phyloP scores from a whole-genome alignment of 1,140 invertebrate species.

The Drosophila tsacasi region DNA sequence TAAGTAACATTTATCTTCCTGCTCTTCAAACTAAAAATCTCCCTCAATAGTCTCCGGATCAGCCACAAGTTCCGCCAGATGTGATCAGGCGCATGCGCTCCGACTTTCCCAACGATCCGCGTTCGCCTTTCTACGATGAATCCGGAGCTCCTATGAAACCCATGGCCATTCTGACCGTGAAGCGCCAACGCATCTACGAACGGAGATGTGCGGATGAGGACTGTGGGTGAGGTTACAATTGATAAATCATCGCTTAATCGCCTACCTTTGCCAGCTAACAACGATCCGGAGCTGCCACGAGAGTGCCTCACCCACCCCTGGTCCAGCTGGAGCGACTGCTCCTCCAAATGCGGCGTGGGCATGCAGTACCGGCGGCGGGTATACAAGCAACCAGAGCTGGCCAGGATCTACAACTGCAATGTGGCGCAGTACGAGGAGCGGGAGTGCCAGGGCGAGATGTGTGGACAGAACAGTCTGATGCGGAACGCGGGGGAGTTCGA shows the following conservation, averaged over 20 bases:
- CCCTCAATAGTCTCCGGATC: slow-evolving; percentile 90
- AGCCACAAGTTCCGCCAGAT: slow-evolving; percentile 92
- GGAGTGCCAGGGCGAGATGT: slow-evolving; percentile 61
- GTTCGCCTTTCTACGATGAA: slow-evolving; percentile 96
- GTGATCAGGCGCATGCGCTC: slow-evolving; percentile 94
- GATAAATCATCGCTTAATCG: neutral
- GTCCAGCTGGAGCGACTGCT: slow-evolving; percentile 92
- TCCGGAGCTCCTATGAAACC: slow-evolving; percentile 94
- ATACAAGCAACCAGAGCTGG: slow-evolving; percentile 86
- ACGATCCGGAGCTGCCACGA: slow-evolving; percentile 79
- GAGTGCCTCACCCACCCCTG: slow-evolving; percentile 90
- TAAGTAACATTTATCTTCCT: slow-evolving; percentile 84
- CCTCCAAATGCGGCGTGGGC: slow-evolving; percentile 91
- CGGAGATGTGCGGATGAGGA: slow-evolving; percentile 89
- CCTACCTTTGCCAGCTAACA: slow-evolving; percentile 61
- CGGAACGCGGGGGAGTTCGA: slow-evolving; percentile 29
- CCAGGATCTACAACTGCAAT: slow-evolving; percentile 84
- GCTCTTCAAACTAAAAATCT: no score
- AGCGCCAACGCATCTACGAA: slow-evolving; percentile 93
- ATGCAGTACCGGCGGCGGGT: slow-evolving; percentile 88
- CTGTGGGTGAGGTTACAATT: slow-evolving; percentile 45
- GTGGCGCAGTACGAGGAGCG: slow-evolving; percentile 68
- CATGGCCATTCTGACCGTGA: slow-evolving; percentile 92
- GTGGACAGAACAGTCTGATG: slow-evolving; percentile 41
- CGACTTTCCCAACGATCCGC: slow-evolving; percentile 91